Conservation (phyloP, 2,113 vertebrate species). For the Anarhynchus alexandrinus region DNA sequence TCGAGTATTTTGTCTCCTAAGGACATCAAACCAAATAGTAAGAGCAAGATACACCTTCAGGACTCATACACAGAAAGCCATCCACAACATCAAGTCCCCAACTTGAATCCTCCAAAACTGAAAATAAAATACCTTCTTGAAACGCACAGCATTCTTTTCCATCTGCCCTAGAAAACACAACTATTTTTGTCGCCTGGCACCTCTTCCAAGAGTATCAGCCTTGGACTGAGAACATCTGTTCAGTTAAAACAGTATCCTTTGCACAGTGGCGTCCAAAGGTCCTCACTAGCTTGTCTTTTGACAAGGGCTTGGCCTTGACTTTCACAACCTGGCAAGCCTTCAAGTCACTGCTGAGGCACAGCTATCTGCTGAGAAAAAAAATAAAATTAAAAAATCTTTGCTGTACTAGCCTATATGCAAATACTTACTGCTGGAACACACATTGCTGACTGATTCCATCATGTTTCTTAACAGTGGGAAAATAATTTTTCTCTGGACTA, state of each 20-base stretch:
- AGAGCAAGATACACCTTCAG: background rate
- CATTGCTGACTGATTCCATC: background rate
- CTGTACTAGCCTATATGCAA: background rate
- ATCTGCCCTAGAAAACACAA: background rate
- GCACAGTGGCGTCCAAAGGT: background rate
- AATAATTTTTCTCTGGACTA: background rate
- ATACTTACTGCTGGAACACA: background rate
- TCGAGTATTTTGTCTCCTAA: background rate
- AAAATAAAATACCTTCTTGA: background rate
- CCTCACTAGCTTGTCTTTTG: background rate
- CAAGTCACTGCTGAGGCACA: background rate
- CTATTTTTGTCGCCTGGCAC: conserved; percentile 39
- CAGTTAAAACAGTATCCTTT: background rate
- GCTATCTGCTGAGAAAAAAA: background rate
- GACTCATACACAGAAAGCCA: background rate
- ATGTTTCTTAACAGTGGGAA: conserved; percentile 7
- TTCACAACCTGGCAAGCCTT: background rate
- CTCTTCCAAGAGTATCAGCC: background rate
- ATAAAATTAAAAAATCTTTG: background rate
- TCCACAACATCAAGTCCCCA: background rate
- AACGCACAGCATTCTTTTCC: background rate
- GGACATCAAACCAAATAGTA: background rate
- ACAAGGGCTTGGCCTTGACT: background rate
- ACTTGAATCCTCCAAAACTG: background rate
- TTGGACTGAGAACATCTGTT: conserved; percentile 33